These are phyloP conservation scores for Keiferia lycopersicella DNA, from an alignment of 2,888 invertebrate genomes.

Conservation along the genomic window DNA sequence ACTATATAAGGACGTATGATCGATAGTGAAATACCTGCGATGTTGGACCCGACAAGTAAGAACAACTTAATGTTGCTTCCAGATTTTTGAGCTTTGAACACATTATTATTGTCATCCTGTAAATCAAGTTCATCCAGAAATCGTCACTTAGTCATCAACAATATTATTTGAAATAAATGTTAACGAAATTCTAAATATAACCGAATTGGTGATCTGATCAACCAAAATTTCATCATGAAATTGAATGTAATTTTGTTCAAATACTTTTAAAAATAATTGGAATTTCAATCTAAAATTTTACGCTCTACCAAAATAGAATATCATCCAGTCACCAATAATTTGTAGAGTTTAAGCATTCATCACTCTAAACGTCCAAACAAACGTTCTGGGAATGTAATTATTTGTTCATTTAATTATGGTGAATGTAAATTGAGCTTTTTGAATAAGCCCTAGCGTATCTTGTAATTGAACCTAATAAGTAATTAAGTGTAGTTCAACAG, in stretches of 20 bases:
- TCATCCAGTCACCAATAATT: neutral
- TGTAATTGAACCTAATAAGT: neutral
- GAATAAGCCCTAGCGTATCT: too few species aligned
- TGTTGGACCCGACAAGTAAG: conserved; percentile 87
- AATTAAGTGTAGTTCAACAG: neutral
- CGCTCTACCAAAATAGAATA: neutral
- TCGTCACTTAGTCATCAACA: too few species aligned
- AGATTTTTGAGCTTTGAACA: too few species aligned
- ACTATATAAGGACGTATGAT: neutral
- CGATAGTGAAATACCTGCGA: neutral
- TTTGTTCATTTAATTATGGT: neutral
- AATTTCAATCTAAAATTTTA: too few species aligned
- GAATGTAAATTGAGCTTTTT: neutral
- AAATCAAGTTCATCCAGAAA: too few species aligned
- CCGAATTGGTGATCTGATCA: too few species aligned
- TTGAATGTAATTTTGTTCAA: neutral
- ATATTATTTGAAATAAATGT: too few species aligned
- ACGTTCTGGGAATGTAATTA: neutral
- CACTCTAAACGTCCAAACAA: neutral
- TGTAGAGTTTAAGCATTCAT: neutral
- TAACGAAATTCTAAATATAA: too few species aligned
- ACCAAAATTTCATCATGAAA: too few species aligned
- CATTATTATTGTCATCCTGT: too few species aligned
- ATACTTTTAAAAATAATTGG: neutral
- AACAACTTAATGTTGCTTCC: too few species aligned